Evolutionary conservation across 2,113 vertebrate species (phyloP), one percentile per base, ranked within the genome.

Genomic region (Charadrius vociferus): DNA sequence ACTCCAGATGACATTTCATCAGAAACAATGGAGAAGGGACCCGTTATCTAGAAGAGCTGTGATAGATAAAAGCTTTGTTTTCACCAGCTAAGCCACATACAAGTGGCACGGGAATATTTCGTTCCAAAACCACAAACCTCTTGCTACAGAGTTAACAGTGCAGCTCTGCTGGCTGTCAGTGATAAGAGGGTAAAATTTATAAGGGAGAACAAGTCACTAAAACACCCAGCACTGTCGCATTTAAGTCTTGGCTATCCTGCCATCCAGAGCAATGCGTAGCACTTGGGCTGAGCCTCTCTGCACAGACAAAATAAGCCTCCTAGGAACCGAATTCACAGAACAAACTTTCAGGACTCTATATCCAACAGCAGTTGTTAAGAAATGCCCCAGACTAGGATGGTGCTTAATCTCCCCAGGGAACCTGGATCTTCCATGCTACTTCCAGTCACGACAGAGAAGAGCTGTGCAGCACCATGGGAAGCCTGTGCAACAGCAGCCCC

Each of bases 21-120:
- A 84, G 74, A 82, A 93, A 86, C 61, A 95, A 72, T 56, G 58
- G 81, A 62, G 62, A 87, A 89, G 45, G 39, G 24, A 83, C 29
- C 45, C 15, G 14, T 65, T 85, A 96, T 85, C 73, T 87, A 65
- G 49, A 89, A 85, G 55, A 91, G 89, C 91, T 62, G 53, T 91
- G 79, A 61, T 41, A 96, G 84, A 82, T 80, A 97, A 81, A 70
- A 87, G 77, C 91, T 93, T 81, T 95, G 78, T 95, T 95, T 93
- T 91, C 36, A 91, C 36, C 89, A 85, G 88, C 83, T 87, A 75
- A 96, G 84, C 24, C 58, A 30, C 45, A 55, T 93, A 85, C 91
- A 94, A 90, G 67, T 47, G 53, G 26, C 81, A 91, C 18, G 78
- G 91, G 89, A 93, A 91, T 93, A 95, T 80, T 95, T 79, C 0